Evolutionary conservation across 2,888 invertebrate genomes (phyloP).

Genomic region (Norana najaformis): DNA sequence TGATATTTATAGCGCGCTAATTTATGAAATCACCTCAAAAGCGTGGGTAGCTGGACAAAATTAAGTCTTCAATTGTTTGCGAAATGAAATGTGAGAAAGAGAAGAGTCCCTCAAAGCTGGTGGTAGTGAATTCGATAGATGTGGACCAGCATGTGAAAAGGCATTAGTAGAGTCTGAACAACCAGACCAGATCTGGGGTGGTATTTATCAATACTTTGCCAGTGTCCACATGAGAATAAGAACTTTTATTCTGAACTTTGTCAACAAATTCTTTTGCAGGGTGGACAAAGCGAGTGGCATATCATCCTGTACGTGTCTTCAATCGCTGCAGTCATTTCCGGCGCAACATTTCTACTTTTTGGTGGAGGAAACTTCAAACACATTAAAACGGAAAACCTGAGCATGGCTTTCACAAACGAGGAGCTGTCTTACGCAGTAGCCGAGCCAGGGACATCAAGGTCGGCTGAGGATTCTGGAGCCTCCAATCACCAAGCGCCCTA

Average conservation of each 20-base stretch:
- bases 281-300: slow-evolving; percentile 17
- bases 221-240: too few relatives aligned
- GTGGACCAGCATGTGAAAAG: too few relatives aligned
- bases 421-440: background rate
- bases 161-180: too few relatives aligned
- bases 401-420: background rate
- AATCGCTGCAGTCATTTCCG: background rate
- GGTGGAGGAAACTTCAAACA: background rate
- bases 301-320: background rate
- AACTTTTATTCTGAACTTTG: background rate
- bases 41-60: too few relatives aligned
- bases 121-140: too few relatives aligned
- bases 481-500: background rate
- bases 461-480: background rate
- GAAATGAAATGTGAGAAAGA: too few relatives aligned
- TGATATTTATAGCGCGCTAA: too few relatives aligned
- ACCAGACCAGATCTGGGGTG: too few relatives aligned
- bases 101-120: too few relatives aligned
- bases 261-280: background rate
- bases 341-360: background rate
- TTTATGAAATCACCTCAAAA: too few relatives aligned
- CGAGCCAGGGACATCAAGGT: background rate
- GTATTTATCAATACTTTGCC: too few relatives aligned
- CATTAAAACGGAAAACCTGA: background rate
- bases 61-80: too few relatives aligned